Evolutionary conservation across 2,888 invertebrate genomes (phyloP).

Genomic region (Halictus ligatus): DNA sequence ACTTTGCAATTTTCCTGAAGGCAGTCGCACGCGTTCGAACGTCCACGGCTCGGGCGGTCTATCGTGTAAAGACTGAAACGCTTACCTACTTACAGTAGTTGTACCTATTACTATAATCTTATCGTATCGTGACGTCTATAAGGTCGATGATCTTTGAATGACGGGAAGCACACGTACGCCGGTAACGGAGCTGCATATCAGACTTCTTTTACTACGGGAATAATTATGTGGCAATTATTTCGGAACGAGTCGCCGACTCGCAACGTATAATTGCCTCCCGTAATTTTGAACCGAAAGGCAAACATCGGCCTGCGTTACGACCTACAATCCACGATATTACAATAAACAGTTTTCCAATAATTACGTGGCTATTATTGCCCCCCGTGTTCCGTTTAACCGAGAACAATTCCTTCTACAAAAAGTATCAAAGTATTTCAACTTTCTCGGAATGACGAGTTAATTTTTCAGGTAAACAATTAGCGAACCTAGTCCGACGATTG

Average conservation of each 20-base stretch:
- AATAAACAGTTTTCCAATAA: slow-evolving; percentile 4
- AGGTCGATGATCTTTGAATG: slow-evolving; percentile 66
- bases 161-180: slow-evolving; percentile 47
- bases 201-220: slow-evolving; percentile 25
- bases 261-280: slow-evolving; percentile 12
- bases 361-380: neutral
- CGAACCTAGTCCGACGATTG: neutral
- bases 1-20: slow-evolving; percentile 19
- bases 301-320: neutral
- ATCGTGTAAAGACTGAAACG: slow-evolving; percentile 51
- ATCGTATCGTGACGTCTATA: slow-evolving; percentile 61
- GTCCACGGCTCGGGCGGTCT: slow-evolving; percentile 5
- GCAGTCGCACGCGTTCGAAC: slow-evolving; percentile 8
- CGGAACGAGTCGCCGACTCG: slow-evolving; percentile 23
- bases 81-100: slow-evolving; percentile 61
- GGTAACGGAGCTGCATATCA: slow-evolving; percentile 29
- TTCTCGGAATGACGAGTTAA: neutral
- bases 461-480: neutral
- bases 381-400: neutral
- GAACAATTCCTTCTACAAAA: neutral
- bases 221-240: slow-evolving; percentile 43
- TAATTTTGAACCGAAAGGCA: neutral
- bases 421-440: neutral
- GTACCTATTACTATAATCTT: slow-evolving; percentile 65
- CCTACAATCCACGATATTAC: slow-evolving; percentile 5